phyloP scores from a whole-genome alignment of 2,888 invertebrate genomes.

The Resseliella maxima region DNA sequence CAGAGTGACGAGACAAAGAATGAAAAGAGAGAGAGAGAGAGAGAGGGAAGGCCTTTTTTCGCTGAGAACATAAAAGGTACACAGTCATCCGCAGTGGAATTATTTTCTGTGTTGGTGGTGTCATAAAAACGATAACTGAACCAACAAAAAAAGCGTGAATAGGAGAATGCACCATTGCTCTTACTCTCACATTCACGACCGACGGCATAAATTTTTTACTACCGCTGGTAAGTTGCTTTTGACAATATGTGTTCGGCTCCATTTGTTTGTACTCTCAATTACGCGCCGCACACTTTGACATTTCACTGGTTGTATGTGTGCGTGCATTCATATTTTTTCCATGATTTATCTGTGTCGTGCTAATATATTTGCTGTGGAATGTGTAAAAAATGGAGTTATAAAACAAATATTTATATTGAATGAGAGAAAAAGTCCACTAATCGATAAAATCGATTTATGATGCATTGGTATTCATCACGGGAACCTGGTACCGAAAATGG shows the following conservation, averaged over 20 bases:
- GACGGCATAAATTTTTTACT: not conserved
- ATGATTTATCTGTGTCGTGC: not conserved
- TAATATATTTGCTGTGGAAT: not conserved
- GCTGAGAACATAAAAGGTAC: conserved; percentile 52
- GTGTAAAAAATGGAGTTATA: conserved; percentile 6
- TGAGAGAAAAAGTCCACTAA: not conserved
- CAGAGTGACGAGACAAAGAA: not conserved
- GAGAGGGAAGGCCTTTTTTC: not conserved
- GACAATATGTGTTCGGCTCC: not conserved
- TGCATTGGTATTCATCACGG: conserved; percentile 35
- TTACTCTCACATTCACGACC: not conserved
- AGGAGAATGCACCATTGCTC: not conserved
- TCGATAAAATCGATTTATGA: conserved; percentile 55
- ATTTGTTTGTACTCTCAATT: conserved; percentile 14
- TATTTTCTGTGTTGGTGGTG: conserved; percentile 48
- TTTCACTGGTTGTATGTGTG: not conserved
- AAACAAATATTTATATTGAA: not conserved
- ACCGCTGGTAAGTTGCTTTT: conserved; percentile 38
- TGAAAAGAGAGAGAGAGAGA: not conserved
- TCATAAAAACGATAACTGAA: conserved; percentile 47
- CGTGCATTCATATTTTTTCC: not conserved
- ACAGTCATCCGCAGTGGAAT: conserved; percentile 15
- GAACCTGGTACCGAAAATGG: not conserved
- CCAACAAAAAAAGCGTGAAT: conserved; percentile 37
- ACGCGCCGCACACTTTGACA: not conserved